Base-by-base conservation (phyloP, 2,113 vertebrate genomes). In the Notiomystis cincta region DNA sequence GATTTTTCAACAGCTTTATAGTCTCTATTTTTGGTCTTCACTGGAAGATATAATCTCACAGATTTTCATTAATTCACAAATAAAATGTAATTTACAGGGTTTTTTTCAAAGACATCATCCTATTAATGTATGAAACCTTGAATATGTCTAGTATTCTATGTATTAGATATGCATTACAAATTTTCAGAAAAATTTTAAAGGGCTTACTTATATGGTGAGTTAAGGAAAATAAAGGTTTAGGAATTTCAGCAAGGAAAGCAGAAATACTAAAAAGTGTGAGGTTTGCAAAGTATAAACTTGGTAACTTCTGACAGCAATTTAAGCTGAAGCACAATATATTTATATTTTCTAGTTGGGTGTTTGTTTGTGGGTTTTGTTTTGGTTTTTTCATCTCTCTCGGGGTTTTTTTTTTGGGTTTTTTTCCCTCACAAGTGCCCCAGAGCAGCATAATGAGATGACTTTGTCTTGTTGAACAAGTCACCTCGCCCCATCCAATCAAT, bases 401-500 rank as follows among this genome's bases (percentile, higher is more conserved):
- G n/a, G n/a, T n/a, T n/a, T n/a, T n/a, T n/a, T 19, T 20, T 24
- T 35, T 30, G 13, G n/a, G n/a, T 17, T 56, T 35, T 53, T 35
- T 25, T 54, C n/a, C 35, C 30, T 83, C n/a, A 24, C 1, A 1
- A 54, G 10, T 61, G 37, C 31, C 42, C 40, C 11, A 4, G 5
- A 50, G 12, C 24, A 25, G 44, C 2, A 9, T 6, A 37, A 71
- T 8, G 25, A 50, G 57, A 30, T 33, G 38, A 76, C 38, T 67
- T 20, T 2, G 30, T 90, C 51, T 56, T 62, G 50, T 51, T 23
- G 50, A 79, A 65, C 33, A 38, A 73, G 37, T 31, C 3, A 1
- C 28, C 24, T 45, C 0, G 0, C 37, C 50, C 51, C 1, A 0
- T 7, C 31, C 19, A 77, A 24, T 2, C 19, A 77, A 24, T 2